Evolutionary conservation across 2,888 invertebrate species (phyloP).

Genomic region (Caprella mutica): DNA sequence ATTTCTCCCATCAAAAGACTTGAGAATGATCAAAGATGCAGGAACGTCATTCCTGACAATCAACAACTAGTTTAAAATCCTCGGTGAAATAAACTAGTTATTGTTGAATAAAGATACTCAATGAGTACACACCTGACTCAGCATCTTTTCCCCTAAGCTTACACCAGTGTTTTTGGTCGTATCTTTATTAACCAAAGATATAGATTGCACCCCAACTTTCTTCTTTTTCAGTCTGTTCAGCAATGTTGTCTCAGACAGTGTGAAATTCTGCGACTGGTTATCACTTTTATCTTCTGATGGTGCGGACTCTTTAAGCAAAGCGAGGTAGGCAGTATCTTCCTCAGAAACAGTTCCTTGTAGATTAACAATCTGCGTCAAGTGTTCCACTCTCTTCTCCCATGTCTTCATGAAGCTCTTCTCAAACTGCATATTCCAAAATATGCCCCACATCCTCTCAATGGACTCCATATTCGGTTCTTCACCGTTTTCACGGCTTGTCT

Average conservation of each 20-base stretch:
- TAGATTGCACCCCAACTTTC: not conserved
- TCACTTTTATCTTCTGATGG: not conserved
- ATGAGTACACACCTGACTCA: too few relatives aligned
- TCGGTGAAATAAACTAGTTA: too few relatives aligned
- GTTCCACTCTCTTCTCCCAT: slow-evolving; percentile 1
- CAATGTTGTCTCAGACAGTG: not conserved
- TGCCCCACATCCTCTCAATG: not conserved
- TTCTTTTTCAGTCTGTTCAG: not conserved
- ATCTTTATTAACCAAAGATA: not conserved
- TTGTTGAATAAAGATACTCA: too few relatives aligned
- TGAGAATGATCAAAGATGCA: too few relatives aligned
- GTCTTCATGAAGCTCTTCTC: slow-evolving; percentile 1
- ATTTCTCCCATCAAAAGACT: too few relatives aligned
- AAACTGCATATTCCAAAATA: not conserved
- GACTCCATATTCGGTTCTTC: not conserved
- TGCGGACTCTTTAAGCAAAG: not conserved
- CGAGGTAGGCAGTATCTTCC: not conserved
- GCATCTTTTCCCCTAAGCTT: not conserved
- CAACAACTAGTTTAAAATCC: too few relatives aligned
- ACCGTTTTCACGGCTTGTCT: not conserved
- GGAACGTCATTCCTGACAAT: too few relatives aligned
- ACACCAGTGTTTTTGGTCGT: not conserved
- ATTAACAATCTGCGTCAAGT: not conserved
- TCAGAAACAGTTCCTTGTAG: not conserved
- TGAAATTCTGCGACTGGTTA: not conserved